phyloP scores from a whole-genome alignment of 2,797 vertebrate species.

The Vipera ursinii region DNA sequence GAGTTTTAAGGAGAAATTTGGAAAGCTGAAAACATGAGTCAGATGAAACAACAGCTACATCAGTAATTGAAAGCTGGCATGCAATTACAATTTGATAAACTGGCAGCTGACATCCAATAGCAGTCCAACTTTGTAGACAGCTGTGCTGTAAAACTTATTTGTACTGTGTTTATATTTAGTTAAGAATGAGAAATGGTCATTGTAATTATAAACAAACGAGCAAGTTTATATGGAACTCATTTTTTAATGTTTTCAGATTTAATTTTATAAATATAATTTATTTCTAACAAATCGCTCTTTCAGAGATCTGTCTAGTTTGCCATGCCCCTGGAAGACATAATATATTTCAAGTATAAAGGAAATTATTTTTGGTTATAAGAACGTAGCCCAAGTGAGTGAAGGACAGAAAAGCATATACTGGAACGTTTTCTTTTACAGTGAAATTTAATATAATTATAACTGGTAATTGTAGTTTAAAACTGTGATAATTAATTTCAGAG shows the following conservation, averaged over 20 bases:
- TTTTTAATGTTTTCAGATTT: background rate
- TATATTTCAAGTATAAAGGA: background rate
- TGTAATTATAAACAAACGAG: background rate
- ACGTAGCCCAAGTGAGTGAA: background rate
- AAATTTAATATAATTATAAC: background rate
- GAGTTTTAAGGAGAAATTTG: background rate
- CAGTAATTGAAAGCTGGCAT: background rate
- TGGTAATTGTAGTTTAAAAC: background rate
- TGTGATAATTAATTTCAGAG: background rate
- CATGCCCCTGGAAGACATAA: background rate
- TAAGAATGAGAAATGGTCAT: background rate
- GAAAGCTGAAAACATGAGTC: background rate
- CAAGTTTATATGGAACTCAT: background rate
- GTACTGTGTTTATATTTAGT: background rate
- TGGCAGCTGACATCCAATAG: background rate
- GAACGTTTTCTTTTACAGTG: background rate
- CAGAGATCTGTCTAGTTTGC: background rate
- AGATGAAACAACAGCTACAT: background rate
- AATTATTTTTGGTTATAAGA: background rate
- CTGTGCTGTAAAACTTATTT: background rate
- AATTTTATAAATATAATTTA: background rate
- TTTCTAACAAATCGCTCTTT: background rate
- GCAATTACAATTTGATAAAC: background rate
- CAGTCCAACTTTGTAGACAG: background rate
- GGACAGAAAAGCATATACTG: background rate